These are phyloP conservation scores for Sphaeramia orbicularis DNA, from an alignment of 2,797 vertebrate genomes.

Conservation along the genomic window DNA sequence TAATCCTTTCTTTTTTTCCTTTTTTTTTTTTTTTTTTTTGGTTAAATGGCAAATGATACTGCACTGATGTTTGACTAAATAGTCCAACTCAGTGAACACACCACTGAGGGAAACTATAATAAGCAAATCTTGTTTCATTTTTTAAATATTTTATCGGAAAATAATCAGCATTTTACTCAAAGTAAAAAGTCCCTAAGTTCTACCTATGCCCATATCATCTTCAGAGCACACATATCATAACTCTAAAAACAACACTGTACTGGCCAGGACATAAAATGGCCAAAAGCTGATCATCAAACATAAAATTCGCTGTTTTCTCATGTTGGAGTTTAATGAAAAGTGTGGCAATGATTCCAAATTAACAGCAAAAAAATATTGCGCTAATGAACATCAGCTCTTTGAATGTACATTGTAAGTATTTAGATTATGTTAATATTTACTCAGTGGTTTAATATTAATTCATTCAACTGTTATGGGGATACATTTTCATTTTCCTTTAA, in stretches of 20 bases:
- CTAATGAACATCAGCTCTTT: not conserved
- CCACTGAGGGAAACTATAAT: too few relatives aligned
- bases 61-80: too few relatives aligned
- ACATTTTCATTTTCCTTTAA: constrained; percentile 17
- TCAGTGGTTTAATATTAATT: constrained; percentile 12
- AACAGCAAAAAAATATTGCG: constrained; percentile 5
- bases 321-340: constrained; percentile 18
- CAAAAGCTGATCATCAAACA: constrained; percentile 2
- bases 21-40: too few relatives aligned
- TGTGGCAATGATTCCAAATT: constrained; percentile 15
- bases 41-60: too few relatives aligned
- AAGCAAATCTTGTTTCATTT: too few relatives aligned
- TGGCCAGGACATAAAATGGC: constrained; percentile 2
- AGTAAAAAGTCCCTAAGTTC: too few relatives aligned
- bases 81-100: too few relatives aligned
- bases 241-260: not conserved
- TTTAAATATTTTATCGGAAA: too few relatives aligned
- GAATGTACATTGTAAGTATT: constrained; percentile 8
- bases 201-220: not conserved
- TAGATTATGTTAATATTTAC: not conserved
- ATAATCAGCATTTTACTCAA: too few relatives aligned
- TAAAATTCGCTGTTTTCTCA: constrained; percentile 11
- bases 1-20: too few relatives aligned
- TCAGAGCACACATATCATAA: not conserved
- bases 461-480: not conserved